phyloP scores from a whole-genome alignment of 2,113 vertebrate species.

The Cranoglanis bouderius region DNA sequence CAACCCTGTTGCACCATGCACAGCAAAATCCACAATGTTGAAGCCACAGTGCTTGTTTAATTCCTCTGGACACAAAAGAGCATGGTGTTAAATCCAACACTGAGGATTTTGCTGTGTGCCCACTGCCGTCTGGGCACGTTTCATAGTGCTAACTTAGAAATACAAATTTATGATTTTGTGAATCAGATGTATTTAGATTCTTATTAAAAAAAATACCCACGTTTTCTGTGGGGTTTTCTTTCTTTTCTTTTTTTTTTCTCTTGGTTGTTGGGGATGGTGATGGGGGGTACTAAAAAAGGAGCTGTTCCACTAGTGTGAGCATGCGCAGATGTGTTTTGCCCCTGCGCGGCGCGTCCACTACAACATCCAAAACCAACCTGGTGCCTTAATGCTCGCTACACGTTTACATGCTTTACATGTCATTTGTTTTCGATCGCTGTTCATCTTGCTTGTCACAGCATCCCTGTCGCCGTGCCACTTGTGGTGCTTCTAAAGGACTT shows the following conservation, averaged over 20 bases:
- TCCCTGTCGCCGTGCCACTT: conserved; percentile 44
- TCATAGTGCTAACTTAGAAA: conserved; percentile 79
- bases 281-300: conserved; percentile 52
- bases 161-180: conserved; percentile 84
- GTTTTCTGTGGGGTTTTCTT: conserved; percentile 79
- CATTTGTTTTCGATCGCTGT: conserved; percentile 71
- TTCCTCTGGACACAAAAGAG: neutral
- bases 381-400: conserved; percentile 81
- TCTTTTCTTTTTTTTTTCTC: conserved; percentile 46
- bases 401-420: conserved; percentile 80
- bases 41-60: conserved; percentile 10
- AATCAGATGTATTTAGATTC: conserved; percentile 79
- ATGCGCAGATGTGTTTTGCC: conserved; percentile 61
- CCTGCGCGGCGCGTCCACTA: conserved; percentile 68
- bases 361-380: conserved; percentile 76
- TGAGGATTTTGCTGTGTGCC: conserved; percentile 52
- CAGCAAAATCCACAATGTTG: conserved; percentile 24
- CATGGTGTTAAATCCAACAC: neutral
- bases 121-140: conserved; percentile 64
- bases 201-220: conserved; percentile 75
- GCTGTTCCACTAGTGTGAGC: conserved; percentile 65
- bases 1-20: conserved; percentile 69
- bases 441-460: conserved; percentile 62
- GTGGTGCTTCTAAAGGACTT: conserved; percentile 54
- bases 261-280: conserved; percentile 54